A percentile compares a stretch with the other conserved stretches of the same genome.
Evolutionary conservation across 1,140 invertebrate genomes (phyloP).

Genomic region (Dinothrombium tinctorium): DNA sequence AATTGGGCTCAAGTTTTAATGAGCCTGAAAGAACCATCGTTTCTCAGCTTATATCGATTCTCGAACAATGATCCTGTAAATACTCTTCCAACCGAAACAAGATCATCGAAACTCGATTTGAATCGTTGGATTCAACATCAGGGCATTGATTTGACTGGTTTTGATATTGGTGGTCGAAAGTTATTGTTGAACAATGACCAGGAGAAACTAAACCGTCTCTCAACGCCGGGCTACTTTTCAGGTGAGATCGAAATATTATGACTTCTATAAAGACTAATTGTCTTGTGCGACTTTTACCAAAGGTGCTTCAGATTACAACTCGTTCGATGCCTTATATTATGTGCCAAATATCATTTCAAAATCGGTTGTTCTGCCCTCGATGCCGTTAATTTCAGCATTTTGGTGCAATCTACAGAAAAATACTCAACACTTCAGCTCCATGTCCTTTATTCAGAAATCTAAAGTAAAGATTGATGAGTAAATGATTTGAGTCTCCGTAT

Average conservation of each 20-base stretch:
- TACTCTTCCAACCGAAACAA: conserved; percentile 17
- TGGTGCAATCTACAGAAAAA: neutral
- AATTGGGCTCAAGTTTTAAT: conserved; percentile 55
- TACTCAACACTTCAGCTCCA: neutral
- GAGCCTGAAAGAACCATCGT: conserved; percentile 48
- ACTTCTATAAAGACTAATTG: too few relatives aligned
- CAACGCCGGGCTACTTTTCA: neutral
- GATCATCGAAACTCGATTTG: conserved; percentile 11
- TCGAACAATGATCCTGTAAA: conserved; percentile 80
- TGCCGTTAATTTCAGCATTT: conserved; percentile 3
- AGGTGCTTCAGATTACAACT: neutral
- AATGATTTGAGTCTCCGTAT: neutral
- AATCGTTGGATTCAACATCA: conserved; percentile 15
- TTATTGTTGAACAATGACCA: neutral
- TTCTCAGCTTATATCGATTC: conserved; percentile 74
- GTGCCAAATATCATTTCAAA: neutral
- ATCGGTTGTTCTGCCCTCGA: neutral
- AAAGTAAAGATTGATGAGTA: conserved; percentile 2
- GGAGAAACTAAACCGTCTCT: neutral
- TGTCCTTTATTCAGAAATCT: conserved; percentile 3
- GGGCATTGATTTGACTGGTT: conserved; percentile 14
- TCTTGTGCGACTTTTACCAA: too few relatives aligned
- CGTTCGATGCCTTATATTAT: neutral
- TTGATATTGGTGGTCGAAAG: conserved; percentile 10
- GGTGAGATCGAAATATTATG: neutral